Conservation (phyloP, 2,888 invertebrate genomes). For the Lasioglossum lativentre region DNA sequence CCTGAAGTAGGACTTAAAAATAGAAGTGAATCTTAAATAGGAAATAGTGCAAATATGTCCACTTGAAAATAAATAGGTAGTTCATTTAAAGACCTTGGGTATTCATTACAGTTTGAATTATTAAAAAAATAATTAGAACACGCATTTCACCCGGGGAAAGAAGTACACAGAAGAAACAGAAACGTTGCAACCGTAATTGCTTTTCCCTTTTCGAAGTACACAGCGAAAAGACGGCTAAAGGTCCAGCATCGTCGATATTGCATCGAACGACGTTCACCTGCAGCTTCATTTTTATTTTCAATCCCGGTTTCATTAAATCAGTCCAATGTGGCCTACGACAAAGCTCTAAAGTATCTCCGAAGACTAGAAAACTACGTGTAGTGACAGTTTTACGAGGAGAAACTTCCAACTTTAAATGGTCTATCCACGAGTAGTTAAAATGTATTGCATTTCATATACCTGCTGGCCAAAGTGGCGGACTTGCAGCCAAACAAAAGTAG, state of each 20-base stretch:
- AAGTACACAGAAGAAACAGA: neutral
- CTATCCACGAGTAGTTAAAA: neutral
- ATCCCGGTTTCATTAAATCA: constrained; percentile 2
- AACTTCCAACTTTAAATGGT: constrained; percentile 1
- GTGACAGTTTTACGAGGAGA: neutral
- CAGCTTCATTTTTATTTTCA: constrained; percentile 6
- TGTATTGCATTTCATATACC: neutral
- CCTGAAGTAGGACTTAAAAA: neutral
- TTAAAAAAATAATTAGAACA: neutral
- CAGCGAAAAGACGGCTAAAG: neutral
- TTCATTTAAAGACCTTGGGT: neutral
- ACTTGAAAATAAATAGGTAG: neutral
- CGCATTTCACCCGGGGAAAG: neutral
- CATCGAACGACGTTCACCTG: neutral
- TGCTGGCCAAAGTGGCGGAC: neutral
- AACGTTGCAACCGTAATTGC: neutral
- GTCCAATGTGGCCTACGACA: neutral
- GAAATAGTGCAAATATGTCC: neutral
- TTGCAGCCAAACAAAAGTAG: neutral
- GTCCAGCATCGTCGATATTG: constrained; percentile 2
- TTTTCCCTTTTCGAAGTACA: constrained; percentile 2
- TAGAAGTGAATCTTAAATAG: neutral
- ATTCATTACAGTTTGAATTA: neutral
- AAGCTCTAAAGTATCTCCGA: neutral
- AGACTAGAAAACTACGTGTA: neutral